These are phyloP conservation scores for Vombatus ursinus DNA, from an alignment of 2,113 vertebrate genomes.

Conservation along the genomic window DNA sequence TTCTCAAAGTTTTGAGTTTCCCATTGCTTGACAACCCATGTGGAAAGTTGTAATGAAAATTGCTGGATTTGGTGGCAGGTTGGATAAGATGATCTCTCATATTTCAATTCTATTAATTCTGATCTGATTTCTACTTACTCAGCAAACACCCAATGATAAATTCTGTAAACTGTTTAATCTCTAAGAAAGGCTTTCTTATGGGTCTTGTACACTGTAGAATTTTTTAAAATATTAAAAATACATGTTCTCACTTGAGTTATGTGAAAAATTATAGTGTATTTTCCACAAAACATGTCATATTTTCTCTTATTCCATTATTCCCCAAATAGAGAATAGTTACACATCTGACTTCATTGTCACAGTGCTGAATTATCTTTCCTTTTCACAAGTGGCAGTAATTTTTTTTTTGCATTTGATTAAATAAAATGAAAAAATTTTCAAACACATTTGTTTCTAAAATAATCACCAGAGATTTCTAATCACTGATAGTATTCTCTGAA, in stretches of 20 bases:
- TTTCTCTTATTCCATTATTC: neutral
- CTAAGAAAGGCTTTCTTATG: neutral
- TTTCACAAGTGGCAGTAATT: neutral
- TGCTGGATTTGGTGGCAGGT: neutral
- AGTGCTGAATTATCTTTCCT: neutral
- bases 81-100: neutral
- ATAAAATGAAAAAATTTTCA: neutral
- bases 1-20: neutral
- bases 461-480: constrained; percentile 38
- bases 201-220: neutral
- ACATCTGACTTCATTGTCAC: neutral
- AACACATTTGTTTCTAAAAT: constrained; percentile 42
- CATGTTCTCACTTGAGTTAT: neutral
- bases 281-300: neutral
- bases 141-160: neutral
- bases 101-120: neutral
- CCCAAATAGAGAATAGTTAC: neutral
- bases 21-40: neutral
- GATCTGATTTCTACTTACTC: neutral
- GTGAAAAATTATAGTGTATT: neutral
- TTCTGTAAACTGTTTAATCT: neutral
- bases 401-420: neutral
- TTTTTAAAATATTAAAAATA: constrained; percentile 14
- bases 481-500: constrained; percentile 34
- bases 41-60: neutral